phyloP scores from a whole-genome alignment of 2,888 invertebrate species.

The Argyra leucocephala region DNA sequence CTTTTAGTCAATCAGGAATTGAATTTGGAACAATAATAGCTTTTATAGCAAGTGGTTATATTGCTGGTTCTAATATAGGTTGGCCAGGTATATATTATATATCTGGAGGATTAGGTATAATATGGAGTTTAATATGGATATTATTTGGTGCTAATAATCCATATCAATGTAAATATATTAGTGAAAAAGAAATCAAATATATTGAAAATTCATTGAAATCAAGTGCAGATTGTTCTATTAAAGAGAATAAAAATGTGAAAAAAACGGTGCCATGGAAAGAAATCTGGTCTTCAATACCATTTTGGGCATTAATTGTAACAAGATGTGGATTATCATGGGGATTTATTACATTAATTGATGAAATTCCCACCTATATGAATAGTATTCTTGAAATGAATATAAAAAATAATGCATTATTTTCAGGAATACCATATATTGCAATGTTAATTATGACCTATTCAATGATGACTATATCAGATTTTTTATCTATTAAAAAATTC shows the following conservation, averaged over 20 bases:
- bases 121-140: constrained; percentile 46
- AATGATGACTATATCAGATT: constrained; percentile 22
- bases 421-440: constrained; percentile 47
- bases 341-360: constrained; percentile 58
- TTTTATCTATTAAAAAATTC: not conserved
- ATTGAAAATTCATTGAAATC: constrained; percentile 36
- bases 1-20: constrained; percentile 48
- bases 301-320: constrained; percentile 51
- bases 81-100: constrained; percentile 57
- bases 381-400: constrained; percentile 53
- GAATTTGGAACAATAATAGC: constrained; percentile 54
- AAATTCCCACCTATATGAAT: constrained; percentile 56
- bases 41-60: constrained; percentile 50
- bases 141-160: constrained; percentile 50
- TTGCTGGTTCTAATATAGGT: constrained; percentile 47
- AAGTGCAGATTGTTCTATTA: constrained; percentile 44
- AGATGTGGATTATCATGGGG: constrained; percentile 63
- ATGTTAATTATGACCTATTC: constrained; percentile 27
- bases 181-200: constrained; percentile 46
- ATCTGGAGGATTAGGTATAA: constrained; percentile 45
- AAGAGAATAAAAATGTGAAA: constrained; percentile 42
- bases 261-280: constrained; percentile 53
- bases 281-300: constrained; percentile 52
- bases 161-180: constrained; percentile 45
- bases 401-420: constrained; percentile 45